These are phyloP conservation scores for Vipera latastei DNA, from an alignment of 2,797 vertebrate genomes.

Conservation along the genomic window DNA sequence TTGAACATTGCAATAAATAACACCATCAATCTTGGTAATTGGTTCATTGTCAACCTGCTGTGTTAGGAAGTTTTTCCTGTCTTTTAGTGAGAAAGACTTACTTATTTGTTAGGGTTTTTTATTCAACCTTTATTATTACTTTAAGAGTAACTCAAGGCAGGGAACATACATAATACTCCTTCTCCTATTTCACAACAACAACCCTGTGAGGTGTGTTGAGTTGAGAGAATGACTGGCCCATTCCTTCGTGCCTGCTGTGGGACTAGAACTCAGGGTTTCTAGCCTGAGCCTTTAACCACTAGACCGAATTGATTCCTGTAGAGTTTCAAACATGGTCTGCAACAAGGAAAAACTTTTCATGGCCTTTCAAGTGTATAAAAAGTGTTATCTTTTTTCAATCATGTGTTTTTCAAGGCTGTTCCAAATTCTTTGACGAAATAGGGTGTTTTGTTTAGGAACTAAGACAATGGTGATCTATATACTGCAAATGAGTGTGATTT, in stretches of 20 bases:
- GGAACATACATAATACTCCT: background rate
- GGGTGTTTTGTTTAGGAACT: background rate
- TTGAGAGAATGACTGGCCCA: background rate
- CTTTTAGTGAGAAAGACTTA: background rate
- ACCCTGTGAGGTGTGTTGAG: background rate
- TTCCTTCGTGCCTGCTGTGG: background rate
- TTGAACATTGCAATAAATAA: background rate
- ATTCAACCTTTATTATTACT: background rate
- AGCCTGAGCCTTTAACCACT: background rate
- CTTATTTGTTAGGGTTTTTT: background rate
- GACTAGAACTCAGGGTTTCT: background rate
- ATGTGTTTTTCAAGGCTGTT: background rate
- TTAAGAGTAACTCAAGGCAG: background rate
- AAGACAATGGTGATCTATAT: background rate
- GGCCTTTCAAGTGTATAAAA: background rate
- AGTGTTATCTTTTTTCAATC: background rate
- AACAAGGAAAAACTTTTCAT: background rate
- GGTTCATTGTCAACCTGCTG: background rate
- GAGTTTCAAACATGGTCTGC: background rate
- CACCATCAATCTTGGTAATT: background rate
- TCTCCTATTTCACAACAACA: background rate
- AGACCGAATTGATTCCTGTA: background rate
- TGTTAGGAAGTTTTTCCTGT: background rate
- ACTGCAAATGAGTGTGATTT: background rate
- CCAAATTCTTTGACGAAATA: background rate